Percentiles rank a stretch among this genome's conserved stretches.
phyloP scores from a whole-genome alignment of 2,888 invertebrate species.

The Rugalucina vietnamica region DNA sequence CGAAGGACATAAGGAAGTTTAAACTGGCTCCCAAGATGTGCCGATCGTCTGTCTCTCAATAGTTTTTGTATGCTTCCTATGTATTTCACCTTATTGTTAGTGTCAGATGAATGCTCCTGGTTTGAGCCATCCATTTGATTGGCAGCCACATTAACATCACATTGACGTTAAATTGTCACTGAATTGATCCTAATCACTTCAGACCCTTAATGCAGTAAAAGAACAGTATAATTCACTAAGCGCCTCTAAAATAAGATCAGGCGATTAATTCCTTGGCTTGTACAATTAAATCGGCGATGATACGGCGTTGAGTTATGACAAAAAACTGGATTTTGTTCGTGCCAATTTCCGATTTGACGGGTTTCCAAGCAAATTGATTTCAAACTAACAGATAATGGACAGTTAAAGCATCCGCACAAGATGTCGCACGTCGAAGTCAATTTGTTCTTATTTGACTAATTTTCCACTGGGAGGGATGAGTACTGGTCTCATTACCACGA shows the following conservation, averaged over 20 bases:
- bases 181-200: constrained; percentile 54
- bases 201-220: constrained; percentile 60
- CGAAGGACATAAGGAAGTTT: no score
- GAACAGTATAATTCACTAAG: constrained; percentile 66
- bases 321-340: constrained; percentile 46
- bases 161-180: constrained; percentile 4
- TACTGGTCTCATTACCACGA: neutral
- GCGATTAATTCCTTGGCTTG: constrained; percentile 42
- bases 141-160: neutral
- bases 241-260: constrained; percentile 62
- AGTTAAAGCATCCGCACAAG: constrained; percentile 48
- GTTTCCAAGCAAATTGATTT: constrained; percentile 62
- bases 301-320: constrained; percentile 52
- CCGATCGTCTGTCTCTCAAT: no score
- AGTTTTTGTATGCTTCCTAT: no score
- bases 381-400: constrained; percentile 53
- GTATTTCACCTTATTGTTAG: no score
- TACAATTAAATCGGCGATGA: constrained; percentile 44
- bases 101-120: no score
- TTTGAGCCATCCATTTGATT: no score
- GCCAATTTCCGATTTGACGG: constrained; percentile 59
- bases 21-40: no score
- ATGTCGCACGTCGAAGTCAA: constrained; percentile 52
- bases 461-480: neutral
- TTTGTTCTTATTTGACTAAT: constrained; percentile 25